Base-by-base conservation (phyloP, 2,888 invertebrate species). In the Liodrosophila aerea region DNA sequence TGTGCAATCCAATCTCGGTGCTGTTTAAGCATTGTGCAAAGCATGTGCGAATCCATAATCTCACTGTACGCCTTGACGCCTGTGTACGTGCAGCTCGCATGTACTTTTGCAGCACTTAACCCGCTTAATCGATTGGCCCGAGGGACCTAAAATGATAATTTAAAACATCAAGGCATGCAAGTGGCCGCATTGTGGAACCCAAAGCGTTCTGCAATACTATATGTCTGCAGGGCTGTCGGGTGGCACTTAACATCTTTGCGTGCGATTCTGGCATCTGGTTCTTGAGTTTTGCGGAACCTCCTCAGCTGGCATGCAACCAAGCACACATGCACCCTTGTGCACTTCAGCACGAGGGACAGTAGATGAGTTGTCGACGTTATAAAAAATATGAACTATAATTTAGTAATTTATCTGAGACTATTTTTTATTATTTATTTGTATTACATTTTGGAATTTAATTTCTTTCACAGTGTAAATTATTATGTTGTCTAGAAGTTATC, bases 61-160 rank as follows among this genome's bases (percentile, higher is more conserved):
- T 2, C 3, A 22, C 5, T 22, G 22, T 5, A 22, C 5, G 22
- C 2, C 5, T 22, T n/a, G n/a, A n/a, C n/a, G n/a, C n/a, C n/a
- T n/a, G n/a, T n/a, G n/a, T n/a, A n/a, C 22, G 22, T 4, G 22
- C 36, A 31, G 13, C 34, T 15, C 45, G 8, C 39, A 31, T 29
- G 22, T 51, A 71, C 62, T 78, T 63, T 57, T 61, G 66, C 50
- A 54, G 72, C 73, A 72, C 69, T 75, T 75, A 77, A 75, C 62
- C 70, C 59, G 65, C 70, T 78, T 75, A 73, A 75, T 75, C 69
- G 73, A 76, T 70, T 62, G 45, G 33, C 34, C 11, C 34, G 29
- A 41, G 37, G 37, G 15, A 51, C 18, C 51, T 9, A 29, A 34
- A 39, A 29, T 37, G 49, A 49, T 56, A 61, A 53, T 44, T 31